These are phyloP conservation scores for Tenodera sinensis DNA, from an alignment of 2,888 invertebrate genomes.

Conservation along the genomic window DNA sequence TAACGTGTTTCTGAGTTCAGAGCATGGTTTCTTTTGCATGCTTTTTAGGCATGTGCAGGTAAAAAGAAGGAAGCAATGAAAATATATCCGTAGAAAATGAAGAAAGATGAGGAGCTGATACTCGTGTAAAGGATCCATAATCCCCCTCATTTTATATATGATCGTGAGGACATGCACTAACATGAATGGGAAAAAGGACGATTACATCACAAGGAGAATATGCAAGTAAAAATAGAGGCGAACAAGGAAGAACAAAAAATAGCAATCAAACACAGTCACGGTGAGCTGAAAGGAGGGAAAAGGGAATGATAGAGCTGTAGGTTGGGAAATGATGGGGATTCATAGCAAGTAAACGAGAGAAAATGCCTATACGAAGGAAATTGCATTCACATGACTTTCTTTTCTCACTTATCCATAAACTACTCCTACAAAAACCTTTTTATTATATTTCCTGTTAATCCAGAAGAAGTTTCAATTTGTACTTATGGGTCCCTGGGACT, in stretches of 20 bases:
- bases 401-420: too few species aligned
- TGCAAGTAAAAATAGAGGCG: not conserved
- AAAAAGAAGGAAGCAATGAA: not conserved
- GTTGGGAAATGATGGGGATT: not conserved
- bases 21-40: not conserved
- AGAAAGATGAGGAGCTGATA: not conserved
- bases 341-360: not conserved
- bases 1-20: not conserved
- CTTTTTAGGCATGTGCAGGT: not conserved
- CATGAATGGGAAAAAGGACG: not conserved
- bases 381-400: too few species aligned
- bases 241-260: not conserved
- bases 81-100: not conserved
- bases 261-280: not conserved
- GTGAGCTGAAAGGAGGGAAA: not conserved
- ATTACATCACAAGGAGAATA: not conserved
- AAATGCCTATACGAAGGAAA: too few species aligned
- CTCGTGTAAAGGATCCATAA: not conserved
- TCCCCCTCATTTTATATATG: not conserved
- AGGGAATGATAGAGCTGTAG: not conserved
- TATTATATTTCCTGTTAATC: too few species aligned
- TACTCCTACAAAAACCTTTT: too few species aligned
- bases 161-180: not conserved
- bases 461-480: too few species aligned
- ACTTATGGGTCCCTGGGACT: too few species aligned